Base-by-base conservation (phyloP, 1,140 invertebrate genomes). In the Caerostris darwini region DNA sequence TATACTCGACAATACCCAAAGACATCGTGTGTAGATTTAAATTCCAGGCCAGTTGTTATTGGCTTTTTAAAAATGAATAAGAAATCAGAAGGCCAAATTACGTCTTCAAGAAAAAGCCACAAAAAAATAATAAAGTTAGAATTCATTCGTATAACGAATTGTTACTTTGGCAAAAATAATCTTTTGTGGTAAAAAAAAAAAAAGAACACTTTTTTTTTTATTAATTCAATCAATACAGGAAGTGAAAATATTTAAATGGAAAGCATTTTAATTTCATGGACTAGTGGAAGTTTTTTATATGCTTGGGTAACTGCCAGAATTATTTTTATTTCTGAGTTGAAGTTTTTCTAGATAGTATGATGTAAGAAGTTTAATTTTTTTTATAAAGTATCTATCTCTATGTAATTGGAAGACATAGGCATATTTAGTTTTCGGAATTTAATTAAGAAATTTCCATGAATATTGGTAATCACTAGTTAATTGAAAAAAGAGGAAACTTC, bases 181-280 rank as follows among this genome's bases (percentile, higher is more conserved):
- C 67, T 34, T 56, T 17, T 90, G 34, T 71, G 8, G 7, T 64
- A 17, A 85, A 54, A 58, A 81, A 19, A 50, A 14, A 64, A 53
- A 77, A 83, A 19, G n/a, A 0, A 19, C 50, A 14, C 14, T 67
- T 67, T 50, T 82, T 57, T 85, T 85, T 58, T 85, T 57, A 17
- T 19, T 64, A 88, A n/a, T 86, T 64, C 34, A 54, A 91, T 91
- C 90, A 91, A 83, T 91, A 82, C n/a, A 12, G 17, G 64, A 7
- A 71, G 87, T 14, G 34, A 58, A 82, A 54, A 57, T 17, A 82
- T 61, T 91, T 82, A 67, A 91, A 91, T 91, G 77, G 53, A 91
- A 91, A 82, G 90, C 71, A 91, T 81, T 91, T 91, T 91, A 91
- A 91, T 91, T 91, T 91, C 90, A 91, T 91, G 90, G 69, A 6